Conservation (phyloP, 2,797 vertebrate species). For the Crocidura indochinensis region DNA sequence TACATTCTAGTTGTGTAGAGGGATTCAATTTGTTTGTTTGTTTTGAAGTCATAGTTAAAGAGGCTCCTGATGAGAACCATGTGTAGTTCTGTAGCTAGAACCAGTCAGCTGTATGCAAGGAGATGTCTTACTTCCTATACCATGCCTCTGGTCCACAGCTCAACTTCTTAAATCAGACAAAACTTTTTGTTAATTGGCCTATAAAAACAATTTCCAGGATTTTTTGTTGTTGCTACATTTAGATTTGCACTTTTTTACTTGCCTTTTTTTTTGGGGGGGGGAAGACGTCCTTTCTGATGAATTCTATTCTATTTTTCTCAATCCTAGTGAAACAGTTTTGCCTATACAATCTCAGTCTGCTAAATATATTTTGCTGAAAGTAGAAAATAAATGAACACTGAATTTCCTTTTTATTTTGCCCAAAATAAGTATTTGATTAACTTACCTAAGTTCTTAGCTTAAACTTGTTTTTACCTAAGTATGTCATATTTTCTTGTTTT, state of each 20-base stretch:
- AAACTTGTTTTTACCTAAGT: not conserved
- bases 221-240: not conserved
- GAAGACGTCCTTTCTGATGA: not conserved
- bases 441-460: not conserved
- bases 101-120: no score
- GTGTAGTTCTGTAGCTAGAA: no score
- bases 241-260: slow-evolving; percentile 33
- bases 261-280: not conserved
- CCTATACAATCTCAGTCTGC: no score
- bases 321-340: not conserved
- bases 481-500: slow-evolving; percentile 7
- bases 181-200: not conserved
- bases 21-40: not conserved
- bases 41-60: no score
- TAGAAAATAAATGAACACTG: not conserved
- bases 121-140: no score
- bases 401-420: not conserved
- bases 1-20: not conserved
- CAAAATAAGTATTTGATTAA: not conserved
- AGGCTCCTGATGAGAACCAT: no score
- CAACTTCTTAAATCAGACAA: not conserved
- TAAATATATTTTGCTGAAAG: slow-evolving; percentile 24
- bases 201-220: not conserved
- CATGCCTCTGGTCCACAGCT: not conserved
- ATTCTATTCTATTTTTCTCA: not conserved